Conservation (phyloP, 2,113 vertebrate species). For the pig (Sus scrofa) region T2T-Sscrofa CM000820.6:33294501-33295000, state of each 20-base stretch:
- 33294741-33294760: neutral
- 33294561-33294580: neutral
- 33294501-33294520: no score
- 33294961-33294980: neutral
- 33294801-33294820: neutral
- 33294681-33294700: neutral
- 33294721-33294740: neutral
- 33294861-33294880: neutral
- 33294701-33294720: neutral
- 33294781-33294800: neutral
- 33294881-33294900: neutral
- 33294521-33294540: no score
- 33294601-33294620: neutral
- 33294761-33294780: neutral
- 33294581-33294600: neutral
- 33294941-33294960: neutral
- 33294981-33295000: no score
- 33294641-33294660: neutral
- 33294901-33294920: neutral
- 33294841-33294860: neutral
- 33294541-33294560: no score
- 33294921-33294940: neutral
- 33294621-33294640: neutral
- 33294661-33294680: neutral
- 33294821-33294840: neutral